Conservation (phyloP, 2,888 invertebrate genomes). For the Gari tellinella region DNA sequence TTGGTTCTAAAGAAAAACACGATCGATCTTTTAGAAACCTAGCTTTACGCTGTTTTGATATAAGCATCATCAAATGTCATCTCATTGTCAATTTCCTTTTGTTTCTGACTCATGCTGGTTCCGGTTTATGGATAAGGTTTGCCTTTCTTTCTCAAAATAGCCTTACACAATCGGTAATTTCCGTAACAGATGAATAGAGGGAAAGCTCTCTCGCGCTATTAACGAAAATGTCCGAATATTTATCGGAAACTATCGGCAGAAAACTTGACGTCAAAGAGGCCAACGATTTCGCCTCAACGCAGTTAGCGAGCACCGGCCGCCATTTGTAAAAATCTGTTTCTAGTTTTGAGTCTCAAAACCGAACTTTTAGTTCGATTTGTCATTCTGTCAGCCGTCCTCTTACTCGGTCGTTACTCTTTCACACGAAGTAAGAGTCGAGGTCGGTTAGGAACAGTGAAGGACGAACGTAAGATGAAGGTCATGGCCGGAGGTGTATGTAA, state of each 20-base stretch:
- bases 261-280: not conserved
- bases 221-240: constrained; percentile 1
- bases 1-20: no score
- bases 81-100: no score
- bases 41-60: no score
- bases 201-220: not conserved
- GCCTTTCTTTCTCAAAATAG: not conserved
- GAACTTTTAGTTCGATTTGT: no score
- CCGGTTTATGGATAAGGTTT: constrained; percentile 9
- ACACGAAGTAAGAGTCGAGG: constrained; percentile 38
- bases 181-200: not conserved
- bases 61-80: no score
- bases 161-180: not conserved
- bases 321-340: not conserved
- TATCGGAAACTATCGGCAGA: constrained; percentile 1
- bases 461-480: constrained; percentile 77
- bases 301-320: not conserved
- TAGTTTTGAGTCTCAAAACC: no score
- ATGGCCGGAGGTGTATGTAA: constrained; percentile 75
- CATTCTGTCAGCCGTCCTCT: no score
- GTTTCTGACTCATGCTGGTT: constrained; percentile 28
- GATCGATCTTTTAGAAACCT: no score
- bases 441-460: constrained; percentile 71
- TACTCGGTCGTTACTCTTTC: no score
- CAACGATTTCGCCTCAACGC: no score